phyloP scores from a whole-genome alignment of 2,888 invertebrate species.

The Ligdia adustata region DNA sequence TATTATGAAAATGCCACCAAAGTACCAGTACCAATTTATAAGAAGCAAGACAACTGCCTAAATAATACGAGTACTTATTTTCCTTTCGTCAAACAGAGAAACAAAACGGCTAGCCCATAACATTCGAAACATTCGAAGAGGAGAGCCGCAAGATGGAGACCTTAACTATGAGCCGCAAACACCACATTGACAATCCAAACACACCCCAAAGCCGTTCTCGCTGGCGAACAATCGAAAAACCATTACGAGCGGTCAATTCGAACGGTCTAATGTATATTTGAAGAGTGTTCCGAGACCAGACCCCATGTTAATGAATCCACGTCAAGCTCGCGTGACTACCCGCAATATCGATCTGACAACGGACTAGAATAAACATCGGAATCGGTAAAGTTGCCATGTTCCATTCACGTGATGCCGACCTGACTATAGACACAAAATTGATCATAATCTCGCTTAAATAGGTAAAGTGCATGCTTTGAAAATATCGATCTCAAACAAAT shows the following conservation, averaged over 20 bases:
- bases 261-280: slow-evolving; percentile 67
- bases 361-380: slow-evolving; percentile 44
- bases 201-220: slow-evolving; percentile 42
- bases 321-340: slow-evolving; percentile 59
- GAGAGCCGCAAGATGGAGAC: slow-evolving; percentile 11
- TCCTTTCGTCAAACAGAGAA: slow-evolving; percentile 6
- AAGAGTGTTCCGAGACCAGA: slow-evolving; percentile 50
- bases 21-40: no score
- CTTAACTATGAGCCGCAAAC: slow-evolving; percentile 34
- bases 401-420: slow-evolving; percentile 32
- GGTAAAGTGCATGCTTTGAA: slow-evolving; percentile 23
- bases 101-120: slow-evolving; percentile 14
- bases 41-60: no score
- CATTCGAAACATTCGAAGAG: slow-evolving; percentile 6
- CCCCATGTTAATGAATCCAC: slow-evolving; percentile 51
- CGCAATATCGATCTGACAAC: slow-evolving; percentile 49
- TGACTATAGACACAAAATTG: slow-evolving; percentile 34
- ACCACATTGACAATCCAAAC: slow-evolving; percentile 45
- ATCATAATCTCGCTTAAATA: slow-evolving; percentile 29
- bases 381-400: slow-evolving; percentile 38
- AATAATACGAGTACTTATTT: no score
- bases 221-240: slow-evolving; percentile 63
- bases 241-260: slow-evolving; percentile 58
- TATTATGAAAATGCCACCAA: no score
- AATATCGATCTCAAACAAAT: slow-evolving; percentile 6